phyloP scores from a whole-genome alignment of 2,797 vertebrate species.

The Acanthopagrus latus region DNA sequence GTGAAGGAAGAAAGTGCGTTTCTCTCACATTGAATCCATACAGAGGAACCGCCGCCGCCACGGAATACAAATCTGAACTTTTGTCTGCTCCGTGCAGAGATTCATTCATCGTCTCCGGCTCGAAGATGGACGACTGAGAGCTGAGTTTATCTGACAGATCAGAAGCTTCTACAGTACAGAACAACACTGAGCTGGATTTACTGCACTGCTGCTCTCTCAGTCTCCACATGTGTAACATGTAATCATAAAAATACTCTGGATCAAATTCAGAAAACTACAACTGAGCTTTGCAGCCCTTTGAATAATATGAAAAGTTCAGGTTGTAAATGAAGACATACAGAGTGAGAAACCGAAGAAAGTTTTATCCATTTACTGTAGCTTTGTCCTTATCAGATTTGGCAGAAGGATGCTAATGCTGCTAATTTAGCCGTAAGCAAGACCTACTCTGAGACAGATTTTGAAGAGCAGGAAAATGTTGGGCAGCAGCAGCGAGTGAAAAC shows the following conservation, averaged over 20 bases:
- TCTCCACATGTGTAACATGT: not conserved
- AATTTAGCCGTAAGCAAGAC: too few species aligned
- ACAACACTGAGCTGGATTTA: conserved; percentile 8
- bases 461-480: too few species aligned
- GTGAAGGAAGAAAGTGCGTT: conserved; percentile 20
- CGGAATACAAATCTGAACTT: conserved; percentile 37
- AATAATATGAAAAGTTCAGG: too few species aligned
- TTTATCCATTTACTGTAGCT: too few species aligned
- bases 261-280: too few species aligned
- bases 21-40: conserved; percentile 8
- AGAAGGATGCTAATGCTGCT: too few species aligned
- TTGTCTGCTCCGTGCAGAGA: not conserved
- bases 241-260: not conserved
- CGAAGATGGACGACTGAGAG: not conserved
- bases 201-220: not conserved
- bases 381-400: too few species aligned
- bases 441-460: too few species aligned
- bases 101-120: conserved; percentile 16
- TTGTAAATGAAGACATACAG: too few species aligned
- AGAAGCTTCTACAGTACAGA: conserved; percentile 4
- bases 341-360: too few species aligned
- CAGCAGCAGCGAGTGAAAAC: too few species aligned
- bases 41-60: not conserved
- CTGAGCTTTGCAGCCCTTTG: too few species aligned
- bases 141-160: conserved; percentile 27